A percentile compares a stretch with the other conserved stretches of the same genome.
Evolutionary conservation across 2,888 invertebrate species (phyloP).

Genomic region (Eilema sororculum): DNA sequence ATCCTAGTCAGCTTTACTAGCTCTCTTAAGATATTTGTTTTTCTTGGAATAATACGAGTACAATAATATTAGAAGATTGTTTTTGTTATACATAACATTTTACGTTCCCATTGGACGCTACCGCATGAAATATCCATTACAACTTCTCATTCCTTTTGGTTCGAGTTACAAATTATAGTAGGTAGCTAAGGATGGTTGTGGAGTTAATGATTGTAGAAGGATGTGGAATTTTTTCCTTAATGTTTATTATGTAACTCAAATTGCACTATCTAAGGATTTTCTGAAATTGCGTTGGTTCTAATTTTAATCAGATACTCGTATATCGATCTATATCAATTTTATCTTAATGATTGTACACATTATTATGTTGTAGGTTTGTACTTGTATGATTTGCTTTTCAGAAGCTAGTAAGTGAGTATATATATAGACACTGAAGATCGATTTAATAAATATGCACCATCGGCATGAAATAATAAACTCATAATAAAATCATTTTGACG

Average conservation of each 20-base stretch:
- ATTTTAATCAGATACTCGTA: too few species aligned
- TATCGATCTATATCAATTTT: background rate
- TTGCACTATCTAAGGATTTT: background rate
- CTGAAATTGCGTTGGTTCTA: too few species aligned
- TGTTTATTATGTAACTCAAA: background rate
- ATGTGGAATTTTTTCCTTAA: background rate
- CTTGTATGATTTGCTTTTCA: background rate
- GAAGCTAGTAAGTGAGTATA: background rate
- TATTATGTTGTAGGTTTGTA: background rate
- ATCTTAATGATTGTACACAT: background rate
- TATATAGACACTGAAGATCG: background rate
- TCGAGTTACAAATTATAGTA: background rate
- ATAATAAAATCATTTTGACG: constrained; percentile 46
- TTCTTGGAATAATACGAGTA: constrained; percentile 54
- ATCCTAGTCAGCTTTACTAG: constrained; percentile 67
- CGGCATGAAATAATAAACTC: constrained; percentile 38
- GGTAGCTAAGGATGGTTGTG: background rate
- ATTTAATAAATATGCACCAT: constrained; percentile 5
- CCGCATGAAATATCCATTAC: background rate
- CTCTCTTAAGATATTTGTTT: constrained; percentile 63
- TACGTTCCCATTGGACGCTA: background rate
- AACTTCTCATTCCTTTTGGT: background rate
- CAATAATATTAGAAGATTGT: constrained; percentile 27
- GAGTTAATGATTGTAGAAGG: background rate
- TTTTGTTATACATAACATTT: constrained; percentile 25